Percentiles rank a stretch among this genome's conserved stretches.
Evolutionary conservation across 1,140 invertebrate genomes (phyloP).

Genomic region (Drosophila chauvacae): DNA sequence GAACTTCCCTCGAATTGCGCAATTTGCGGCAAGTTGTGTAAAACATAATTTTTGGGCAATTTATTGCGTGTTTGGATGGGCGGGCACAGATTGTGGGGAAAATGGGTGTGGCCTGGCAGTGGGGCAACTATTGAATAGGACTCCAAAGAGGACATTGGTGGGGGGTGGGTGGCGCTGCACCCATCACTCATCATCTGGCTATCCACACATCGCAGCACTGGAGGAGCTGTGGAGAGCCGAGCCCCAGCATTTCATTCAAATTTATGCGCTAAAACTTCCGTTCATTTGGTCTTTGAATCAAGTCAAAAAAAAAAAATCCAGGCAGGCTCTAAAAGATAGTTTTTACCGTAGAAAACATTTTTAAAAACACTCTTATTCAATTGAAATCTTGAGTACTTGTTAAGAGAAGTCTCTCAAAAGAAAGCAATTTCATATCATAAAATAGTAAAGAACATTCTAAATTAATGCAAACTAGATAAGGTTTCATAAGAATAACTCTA

Average conservation of each 20-base stretch:
- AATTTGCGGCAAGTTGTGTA: conserved; percentile 77
- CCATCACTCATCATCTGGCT: conserved; percentile 62
- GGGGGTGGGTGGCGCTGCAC: conserved; percentile 15
- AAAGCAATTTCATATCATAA: not conserved
- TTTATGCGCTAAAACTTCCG: conserved; percentile 81
- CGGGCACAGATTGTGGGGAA: conserved; percentile 34
- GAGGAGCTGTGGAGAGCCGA: conserved; percentile 15
- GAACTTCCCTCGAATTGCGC: conserved; percentile 65
- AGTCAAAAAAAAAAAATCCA: conserved; percentile 46
- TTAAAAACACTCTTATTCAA: not conserved
- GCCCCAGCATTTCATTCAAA: conserved; percentile 64
- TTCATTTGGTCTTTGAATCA: conserved; percentile 58
- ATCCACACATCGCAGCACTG: conserved; percentile 37
- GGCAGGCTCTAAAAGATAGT: conserved; percentile 14
- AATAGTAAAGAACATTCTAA: not conserved
- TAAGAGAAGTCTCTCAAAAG: not conserved
- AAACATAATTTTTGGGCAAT: conserved; percentile 79
- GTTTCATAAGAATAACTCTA: not conserved
- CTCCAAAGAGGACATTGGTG: not conserved
- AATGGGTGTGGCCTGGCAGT: not conserved
- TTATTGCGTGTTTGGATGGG: conserved; percentile 71
- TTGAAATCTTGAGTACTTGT: not conserved
- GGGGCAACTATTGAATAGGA: not conserved
- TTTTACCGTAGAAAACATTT: conserved; percentile 7
- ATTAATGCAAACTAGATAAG: too few relatives aligned